Percentiles rank a stretch among this genome's conserved stretches.
These are phyloP conservation scores for Nezara viridula DNA, from an alignment of 2,888 invertebrate genomes.

Conservation along the genomic window DNA sequence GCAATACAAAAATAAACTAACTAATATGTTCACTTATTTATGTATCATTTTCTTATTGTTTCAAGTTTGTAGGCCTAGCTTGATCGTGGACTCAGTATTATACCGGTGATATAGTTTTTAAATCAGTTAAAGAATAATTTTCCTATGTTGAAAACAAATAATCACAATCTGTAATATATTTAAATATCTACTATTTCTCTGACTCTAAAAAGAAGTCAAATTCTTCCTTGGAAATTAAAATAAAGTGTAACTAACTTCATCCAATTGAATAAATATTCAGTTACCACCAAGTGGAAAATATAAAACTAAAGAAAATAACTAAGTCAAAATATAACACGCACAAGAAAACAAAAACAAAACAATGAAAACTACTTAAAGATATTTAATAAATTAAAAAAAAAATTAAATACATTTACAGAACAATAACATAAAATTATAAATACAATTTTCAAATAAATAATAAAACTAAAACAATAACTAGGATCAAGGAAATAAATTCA, in stretches of 20 bases:
- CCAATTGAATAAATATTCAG: background rate
- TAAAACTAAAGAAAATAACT: background rate
- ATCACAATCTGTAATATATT: background rate
- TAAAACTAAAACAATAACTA: constrained; percentile 12
- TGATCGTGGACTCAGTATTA: background rate
- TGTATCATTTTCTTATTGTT: background rate
- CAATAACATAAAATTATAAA: constrained; percentile 38
- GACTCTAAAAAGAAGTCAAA: background rate
- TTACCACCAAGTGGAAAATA: background rate
- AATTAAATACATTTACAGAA: constrained; percentile 49
- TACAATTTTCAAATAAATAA: constrained; percentile 42
- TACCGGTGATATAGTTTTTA: background rate
- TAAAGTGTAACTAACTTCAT: background rate
- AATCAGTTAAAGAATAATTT: background rate
- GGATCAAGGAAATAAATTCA: background rate
- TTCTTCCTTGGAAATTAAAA: background rate
- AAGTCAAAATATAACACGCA: background rate
- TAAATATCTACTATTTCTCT: background rate
- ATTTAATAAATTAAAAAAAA: constrained; percentile 50
- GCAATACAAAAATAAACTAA: background rate
- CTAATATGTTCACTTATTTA: background rate
- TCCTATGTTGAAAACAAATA: background rate
- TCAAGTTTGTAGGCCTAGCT: background rate
- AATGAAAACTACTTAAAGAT: constrained; percentile 16
- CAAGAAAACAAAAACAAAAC: background rate